Evolutionary conservation across 2,888 invertebrate genomes (phyloP).

Genomic region (Digitonthophagus gazella): DNA sequence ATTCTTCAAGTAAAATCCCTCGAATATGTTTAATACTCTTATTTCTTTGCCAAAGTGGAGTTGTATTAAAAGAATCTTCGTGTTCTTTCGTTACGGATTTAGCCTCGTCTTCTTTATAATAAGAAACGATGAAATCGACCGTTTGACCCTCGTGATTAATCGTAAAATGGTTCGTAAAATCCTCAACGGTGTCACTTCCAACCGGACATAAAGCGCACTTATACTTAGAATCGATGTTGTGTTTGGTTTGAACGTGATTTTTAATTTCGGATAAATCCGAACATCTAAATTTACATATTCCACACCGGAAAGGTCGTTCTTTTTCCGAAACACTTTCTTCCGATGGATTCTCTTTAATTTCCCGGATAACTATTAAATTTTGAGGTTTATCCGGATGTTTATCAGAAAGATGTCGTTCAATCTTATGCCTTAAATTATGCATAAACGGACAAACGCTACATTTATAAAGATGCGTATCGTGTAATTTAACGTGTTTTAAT

Average conservation of each 20-base stretch:
- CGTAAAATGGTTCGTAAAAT: conserved; percentile 61
- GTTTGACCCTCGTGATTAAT: conserved; percentile 53
- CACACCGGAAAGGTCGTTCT: conserved; percentile 64
- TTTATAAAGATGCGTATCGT: conserved; percentile 69
- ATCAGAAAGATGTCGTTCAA: conserved; percentile 67
- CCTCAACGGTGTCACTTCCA: conserved; percentile 55
- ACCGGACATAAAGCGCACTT: conserved; percentile 70
- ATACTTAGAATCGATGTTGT: conserved; percentile 66
- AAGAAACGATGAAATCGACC: conserved; percentile 54
- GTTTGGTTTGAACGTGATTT: conserved; percentile 59
- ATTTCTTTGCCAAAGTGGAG: conserved; percentile 62
- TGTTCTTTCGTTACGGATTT: conserved; percentile 32
- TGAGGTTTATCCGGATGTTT: conserved; percentile 56
- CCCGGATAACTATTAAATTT: conserved; percentile 53
- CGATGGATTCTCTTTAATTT: conserved; percentile 45
- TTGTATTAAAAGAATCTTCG: conserved; percentile 55
- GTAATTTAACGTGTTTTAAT: conserved; percentile 71
- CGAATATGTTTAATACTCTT: conserved; percentile 57
- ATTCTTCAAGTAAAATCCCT: conserved; percentile 60
- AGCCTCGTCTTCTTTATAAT: conserved; percentile 52
- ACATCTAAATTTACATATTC: conserved; percentile 63
- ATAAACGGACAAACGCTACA: conserved; percentile 69
- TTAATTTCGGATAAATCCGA: conserved; percentile 60
- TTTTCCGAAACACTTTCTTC: conserved; percentile 34
- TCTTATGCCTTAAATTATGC: conserved; percentile 60